Percentiles rank a stretch among this genome's conserved stretches.
Evolutionary conservation across 2,797 vertebrate genomes (phyloP).

Genomic region (Bryconaethiops microstoma): DNA sequence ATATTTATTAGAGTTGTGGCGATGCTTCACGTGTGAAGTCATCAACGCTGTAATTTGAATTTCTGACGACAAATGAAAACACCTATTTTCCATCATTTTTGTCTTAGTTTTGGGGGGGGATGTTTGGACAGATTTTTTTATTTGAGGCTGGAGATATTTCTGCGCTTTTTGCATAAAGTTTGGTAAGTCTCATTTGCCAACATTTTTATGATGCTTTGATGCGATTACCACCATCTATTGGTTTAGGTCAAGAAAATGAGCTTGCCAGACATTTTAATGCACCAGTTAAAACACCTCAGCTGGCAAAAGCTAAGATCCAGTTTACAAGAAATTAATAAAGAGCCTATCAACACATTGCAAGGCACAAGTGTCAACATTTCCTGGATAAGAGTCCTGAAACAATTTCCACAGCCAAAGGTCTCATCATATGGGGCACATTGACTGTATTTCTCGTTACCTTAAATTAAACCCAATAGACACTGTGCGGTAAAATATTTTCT

Average conservation of each 20-base stretch:
- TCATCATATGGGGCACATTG: no score
- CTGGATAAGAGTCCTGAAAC: not conserved
- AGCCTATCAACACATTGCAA: not conserved
- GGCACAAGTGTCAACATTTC: not conserved
- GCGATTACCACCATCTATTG: constrained; percentile 26
- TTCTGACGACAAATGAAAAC: not conserved
- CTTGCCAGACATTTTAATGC: not conserved
- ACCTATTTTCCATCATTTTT: not conserved
- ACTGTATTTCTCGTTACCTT: no score
- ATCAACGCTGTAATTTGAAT: not conserved
- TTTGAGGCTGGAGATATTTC: not conserved
- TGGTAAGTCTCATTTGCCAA: not conserved
- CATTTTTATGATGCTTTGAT: not conserved
- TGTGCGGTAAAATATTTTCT: no score
- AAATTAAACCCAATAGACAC: no score
- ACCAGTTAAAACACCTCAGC: not conserved
- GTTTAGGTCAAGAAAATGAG: constrained; percentile 14
- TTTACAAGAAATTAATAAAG: not conserved
- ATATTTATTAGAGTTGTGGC: constrained; percentile 5
- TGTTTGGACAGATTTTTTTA: not conserved
- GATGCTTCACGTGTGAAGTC: not conserved
- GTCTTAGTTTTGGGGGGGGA: not conserved
- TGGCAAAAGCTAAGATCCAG: not conserved
- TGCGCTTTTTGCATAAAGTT: not conserved
- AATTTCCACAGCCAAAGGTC: not conserved